A percentile compares a stretch with the other conserved stretches of the same genome.
phyloP scores from a whole-genome alignment of 2,888 invertebrate genomes.

The Pandemis cinnamomeana region DNA sequence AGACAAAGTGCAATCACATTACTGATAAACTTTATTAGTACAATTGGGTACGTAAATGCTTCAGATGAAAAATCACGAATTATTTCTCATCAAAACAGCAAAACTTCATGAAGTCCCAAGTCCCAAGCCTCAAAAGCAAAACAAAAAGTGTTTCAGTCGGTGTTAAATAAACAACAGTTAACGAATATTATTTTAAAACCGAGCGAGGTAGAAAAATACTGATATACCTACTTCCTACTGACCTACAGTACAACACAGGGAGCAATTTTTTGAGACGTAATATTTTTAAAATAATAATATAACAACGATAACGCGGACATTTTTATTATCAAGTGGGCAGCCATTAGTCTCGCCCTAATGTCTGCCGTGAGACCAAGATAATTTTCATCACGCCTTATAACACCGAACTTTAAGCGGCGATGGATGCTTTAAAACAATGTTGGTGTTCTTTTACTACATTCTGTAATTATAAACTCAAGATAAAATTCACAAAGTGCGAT shows the following conservation, averaged over 20 bases:
- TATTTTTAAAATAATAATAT: not conserved
- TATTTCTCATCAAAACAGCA: too few relatives aligned
- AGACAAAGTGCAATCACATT: too few relatives aligned
- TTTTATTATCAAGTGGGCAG: conserved; percentile 27
- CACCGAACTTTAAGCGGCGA: conserved; percentile 5
- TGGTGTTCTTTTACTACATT: not conserved
- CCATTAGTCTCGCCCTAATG: conserved; percentile 20
- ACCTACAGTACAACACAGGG: not conserved
- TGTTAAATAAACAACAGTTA: too few relatives aligned
- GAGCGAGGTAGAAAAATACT: too few relatives aligned
- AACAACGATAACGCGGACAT: conserved; percentile 14
- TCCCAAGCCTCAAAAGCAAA: too few relatives aligned
- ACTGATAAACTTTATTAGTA: too few relatives aligned
- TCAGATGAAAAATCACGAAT: too few relatives aligned
- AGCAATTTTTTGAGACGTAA: not conserved
- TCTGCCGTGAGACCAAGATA: conserved; percentile 20
- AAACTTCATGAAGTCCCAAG: too few relatives aligned
- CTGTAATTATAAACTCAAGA: not conserved
- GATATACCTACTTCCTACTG: too few relatives aligned
- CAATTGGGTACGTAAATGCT: too few relatives aligned
- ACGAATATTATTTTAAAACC: too few relatives aligned
- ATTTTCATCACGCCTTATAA: conserved; percentile 22
- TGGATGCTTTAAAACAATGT: conserved; percentile 3
- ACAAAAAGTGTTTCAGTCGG: too few relatives aligned
- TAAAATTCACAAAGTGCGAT: not conserved